Percentiles rank a stretch among this genome's conserved stretches.
These are phyloP conservation scores for Emmelina monodactyla DNA, from an alignment of 2,888 invertebrate species.

Conservation along the genomic window DNA sequence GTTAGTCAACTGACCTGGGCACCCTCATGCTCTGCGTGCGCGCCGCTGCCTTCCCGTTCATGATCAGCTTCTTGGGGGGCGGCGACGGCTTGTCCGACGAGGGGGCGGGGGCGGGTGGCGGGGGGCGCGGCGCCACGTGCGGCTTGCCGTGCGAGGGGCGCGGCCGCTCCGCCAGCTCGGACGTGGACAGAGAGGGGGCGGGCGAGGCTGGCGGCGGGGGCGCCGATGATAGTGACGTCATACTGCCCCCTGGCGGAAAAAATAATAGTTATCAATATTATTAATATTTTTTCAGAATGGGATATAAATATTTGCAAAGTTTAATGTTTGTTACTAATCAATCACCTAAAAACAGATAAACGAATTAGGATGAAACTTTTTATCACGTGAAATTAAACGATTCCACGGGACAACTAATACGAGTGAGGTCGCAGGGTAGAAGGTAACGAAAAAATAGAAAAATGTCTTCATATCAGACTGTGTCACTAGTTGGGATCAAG, in stretches of 20 bases:
- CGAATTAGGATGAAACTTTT: no score
- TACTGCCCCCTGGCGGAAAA: slow-evolving; percentile 51
- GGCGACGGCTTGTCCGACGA: slow-evolving; percentile 70
- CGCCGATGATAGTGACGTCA: slow-evolving; percentile 45
- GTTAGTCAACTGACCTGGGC: slow-evolving; percentile 63
- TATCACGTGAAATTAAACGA: no score
- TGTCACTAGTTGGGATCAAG: no score
- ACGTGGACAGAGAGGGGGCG: slow-evolving; percentile 45
- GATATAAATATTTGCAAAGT: no score
- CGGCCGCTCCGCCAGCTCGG: slow-evolving; percentile 53
- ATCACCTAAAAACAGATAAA: no score
- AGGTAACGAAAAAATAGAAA: no score
- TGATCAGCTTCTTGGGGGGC: slow-evolving; percentile 70
- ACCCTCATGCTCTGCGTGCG: slow-evolving; percentile 87
- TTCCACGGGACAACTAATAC: no score
- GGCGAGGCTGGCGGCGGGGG: slow-evolving; percentile 33
- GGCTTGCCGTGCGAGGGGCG: slow-evolving; percentile 78
- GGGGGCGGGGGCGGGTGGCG: slow-evolving; percentile 36
- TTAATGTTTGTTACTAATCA: no score
- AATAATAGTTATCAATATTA: no score
- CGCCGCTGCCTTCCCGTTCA: slow-evolving; percentile 69
- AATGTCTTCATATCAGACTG: no score
- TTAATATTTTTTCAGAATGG: no score
- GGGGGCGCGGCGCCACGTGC: slow-evolving; percentile 85
- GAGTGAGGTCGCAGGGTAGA: no score